Evolutionary conservation across 2,888 invertebrate genomes (phyloP), one percentile per base, ranked within the genome.

Genomic region (Ornithoptera priamus): DNA sequence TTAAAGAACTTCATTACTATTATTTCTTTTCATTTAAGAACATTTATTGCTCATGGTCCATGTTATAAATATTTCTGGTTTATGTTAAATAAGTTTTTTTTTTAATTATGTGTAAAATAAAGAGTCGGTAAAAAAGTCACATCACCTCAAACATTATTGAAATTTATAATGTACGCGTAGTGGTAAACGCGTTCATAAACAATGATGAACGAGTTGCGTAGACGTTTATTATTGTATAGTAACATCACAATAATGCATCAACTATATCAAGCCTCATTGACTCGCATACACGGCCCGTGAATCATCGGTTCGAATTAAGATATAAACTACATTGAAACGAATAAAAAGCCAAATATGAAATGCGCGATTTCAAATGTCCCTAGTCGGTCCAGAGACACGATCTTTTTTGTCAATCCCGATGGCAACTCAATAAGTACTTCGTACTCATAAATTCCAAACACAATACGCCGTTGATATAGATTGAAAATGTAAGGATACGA

Each of bases 191-290:
- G 72, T 62, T 73, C 78, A 85, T 89, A 86, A 90, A 90, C 85
- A 86, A 86, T 84, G 83, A 83, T 81, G 83, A 83, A 83, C 83
- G 79, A 85, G 85, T 89, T 87, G 88, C 87, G 86, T 78, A 85
- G 86, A 86, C 88, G 81, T 89, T 90, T 87, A 88, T 84, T 86
- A 88, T 82, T 83, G 85, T 86, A 85, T 83, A 82, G 78, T 77
- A 81, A 84, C 87, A 86, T 84, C 86, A 87, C 89, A 87, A 88
- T 86, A 88, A 86, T 87, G 83, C 86, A 90, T 90, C 86, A 88
- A 86, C 82, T 83, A 81, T 82, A 84, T 81, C 89, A 89, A 87
- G 90, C 86, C 82, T 87, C 91, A 90, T 91, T 90, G 88, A 90
- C 83, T 85, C 82, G 83, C 86, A 85, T 76, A 73, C 85, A 86